Base-by-base conservation (phyloP, 2,113 vertebrate genomes). In the Psettodes erumei region DNA sequence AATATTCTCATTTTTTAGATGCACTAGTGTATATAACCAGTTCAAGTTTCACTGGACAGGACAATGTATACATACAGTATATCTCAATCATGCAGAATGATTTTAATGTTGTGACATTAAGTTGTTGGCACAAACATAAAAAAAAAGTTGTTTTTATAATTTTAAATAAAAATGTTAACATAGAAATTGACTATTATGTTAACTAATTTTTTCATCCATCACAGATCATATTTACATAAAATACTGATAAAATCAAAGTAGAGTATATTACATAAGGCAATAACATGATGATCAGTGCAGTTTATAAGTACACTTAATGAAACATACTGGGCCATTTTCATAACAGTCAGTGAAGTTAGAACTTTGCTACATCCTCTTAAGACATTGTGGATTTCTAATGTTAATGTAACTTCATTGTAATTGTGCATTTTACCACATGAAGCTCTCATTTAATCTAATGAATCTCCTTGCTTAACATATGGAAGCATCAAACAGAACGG, bases 251-350 rank as follows among this genome's bases (percentile, higher is more conserved):
- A 70, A 62, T 0, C 35, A 73, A 60, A 10, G 21, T 56, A 10
- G 53, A 6, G 10, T 42, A 19, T 21, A 43, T 6, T 64, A 30
- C 6, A 55, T 71, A 75, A 78, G 30, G 43, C 66, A 71, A 71
- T 13, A 23, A 10, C 69, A 77, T 16, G 64, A 8, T 15, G 21
- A 15, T 51, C 12, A 37, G 32, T 66, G 32, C 30, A 70, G 38
- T 35, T 37, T n/a, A 43, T n/a, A 25, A 1, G 42, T 55, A 19
- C 19, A 47, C 6, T 37, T 18, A 2, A 4, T 64, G 4, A 73
- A 42, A 73, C 32, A n/a, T 35, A 27, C 21, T 1, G 1, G 1
- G 7, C 3, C 5, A 21, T 67, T 33, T 78, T 40, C 19, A 25
- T 30, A 68, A 74, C 33, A 54, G 42, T 61, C 3, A 40, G 30